These are phyloP conservation scores for Myotis findleyi DNA, from an alignment of 2,797 vertebrate genomes.

Conservation along the genomic window DNA sequence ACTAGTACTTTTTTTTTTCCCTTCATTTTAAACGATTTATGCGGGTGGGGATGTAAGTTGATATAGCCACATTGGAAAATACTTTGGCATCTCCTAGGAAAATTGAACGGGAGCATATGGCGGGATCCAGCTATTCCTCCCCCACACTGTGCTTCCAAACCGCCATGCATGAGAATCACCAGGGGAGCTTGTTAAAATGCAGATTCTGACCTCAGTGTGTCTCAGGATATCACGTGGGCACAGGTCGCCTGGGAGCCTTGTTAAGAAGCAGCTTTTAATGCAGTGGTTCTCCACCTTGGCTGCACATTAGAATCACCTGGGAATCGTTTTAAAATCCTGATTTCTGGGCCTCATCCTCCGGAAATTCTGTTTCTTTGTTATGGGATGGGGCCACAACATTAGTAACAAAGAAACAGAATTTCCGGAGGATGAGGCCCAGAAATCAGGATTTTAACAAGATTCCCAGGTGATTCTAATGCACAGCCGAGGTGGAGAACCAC, in stretches of 20 bases:
- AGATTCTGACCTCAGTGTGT: neutral
- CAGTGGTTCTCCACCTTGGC: too few relatives aligned
- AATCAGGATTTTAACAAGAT: too few relatives aligned
- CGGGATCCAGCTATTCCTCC: neutral
- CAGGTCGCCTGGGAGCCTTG: too few relatives aligned
- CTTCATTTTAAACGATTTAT: neutral
- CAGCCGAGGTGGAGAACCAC: too few relatives aligned
- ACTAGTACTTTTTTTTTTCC: neutral
- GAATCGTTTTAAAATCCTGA: too few relatives aligned
- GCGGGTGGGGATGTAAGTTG: neutral
- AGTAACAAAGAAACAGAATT: too few relatives aligned
- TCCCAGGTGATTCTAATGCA: too few relatives aligned
- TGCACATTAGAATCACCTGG: too few relatives aligned
- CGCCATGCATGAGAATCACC: accelerated
- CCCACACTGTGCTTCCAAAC: neutral
- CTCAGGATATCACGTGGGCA: neutral
- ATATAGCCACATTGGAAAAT: neutral
- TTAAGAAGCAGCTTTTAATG: neutral
- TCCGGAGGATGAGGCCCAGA: too few relatives aligned
- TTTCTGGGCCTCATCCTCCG: too few relatives aligned
- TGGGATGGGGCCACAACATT: too few relatives aligned
- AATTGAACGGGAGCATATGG: neutral
- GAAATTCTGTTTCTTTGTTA: too few relatives aligned
- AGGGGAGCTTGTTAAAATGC: neutral
- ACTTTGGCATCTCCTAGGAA: neutral